Evolutionary conservation across 2,888 invertebrate species (phyloP), one percentile per base, ranked within the genome.

Genomic region (Cataglyphis rosenhaueri): DNA sequence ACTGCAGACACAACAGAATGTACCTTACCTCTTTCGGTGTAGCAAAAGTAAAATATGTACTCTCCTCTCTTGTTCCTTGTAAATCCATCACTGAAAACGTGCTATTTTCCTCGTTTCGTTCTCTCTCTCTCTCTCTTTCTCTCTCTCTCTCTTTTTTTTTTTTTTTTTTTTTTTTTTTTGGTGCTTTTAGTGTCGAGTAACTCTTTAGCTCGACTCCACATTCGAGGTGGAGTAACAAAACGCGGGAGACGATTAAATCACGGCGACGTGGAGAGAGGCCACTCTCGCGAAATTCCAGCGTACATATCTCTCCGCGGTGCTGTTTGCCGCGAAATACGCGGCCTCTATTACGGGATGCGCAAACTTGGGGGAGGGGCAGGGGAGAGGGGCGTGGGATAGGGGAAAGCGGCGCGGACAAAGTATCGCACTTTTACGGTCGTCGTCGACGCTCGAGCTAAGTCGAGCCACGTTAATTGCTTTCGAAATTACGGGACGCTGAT

Each of bases 401-500:
- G 21, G 0, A 21, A 21, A 25, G 1, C 38, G 35, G 73, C 15
- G 25, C 48, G 35, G 59, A 61, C 73, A 12, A 66, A 76, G 52
- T 81, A 62, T 66, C 65, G 71, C 82, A 71, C 78, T 82, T 84
- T 84, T 82, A 79, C 15, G 59, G 59, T 48, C 78, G 65, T 41
- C 41, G 32, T 6, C 41, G 41, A 18, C 61, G 59, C 15, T 65
- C 55, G 52, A 44, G 66, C 35, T 48, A 70, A 71, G 81, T 75
- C 84, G 82, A 61, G 82, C 55, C 48, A 82, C 78, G 83, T 79
- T 83, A 88, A 88, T 87, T 83, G 86, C 81, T 82, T 85, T 85
- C 81, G 83, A 81, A 84, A 84, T 86, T 84, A 84, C 76, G 85
- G 73, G 64, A 57, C 81, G 74, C 52, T 66, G 76, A 66, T 59